Evolutionary conservation across 2,888 invertebrate species (phyloP), one percentile per base, ranked within the genome.

Genomic region (Ethmia dodecea): DNA sequence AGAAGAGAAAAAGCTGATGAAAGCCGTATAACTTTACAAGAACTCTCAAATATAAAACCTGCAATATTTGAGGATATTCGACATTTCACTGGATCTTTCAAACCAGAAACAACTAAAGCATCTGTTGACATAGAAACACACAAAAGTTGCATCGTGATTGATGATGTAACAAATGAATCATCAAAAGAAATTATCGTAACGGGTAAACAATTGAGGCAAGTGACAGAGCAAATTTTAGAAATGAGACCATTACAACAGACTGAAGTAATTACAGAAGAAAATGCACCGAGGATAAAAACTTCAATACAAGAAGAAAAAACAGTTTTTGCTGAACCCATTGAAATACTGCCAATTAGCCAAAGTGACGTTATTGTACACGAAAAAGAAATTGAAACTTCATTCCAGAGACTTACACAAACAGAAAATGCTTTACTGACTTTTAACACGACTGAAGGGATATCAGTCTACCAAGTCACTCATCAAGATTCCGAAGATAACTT

Each of bases 91-190:
- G 40, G 39, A 30, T 40, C 37, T 22, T 31, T 43, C 34, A 42
- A 49, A 40, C 46, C 59, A 18, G 67, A 70, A 32, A 35, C 33
- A 18, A 69, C 45, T 32, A 57, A 53, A 43, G 77, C 69, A 12
- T 47, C 42, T 13, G 13, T 64, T 20, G 67, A 69, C 32, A 24
- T 80, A 25, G 67, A 72, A 56, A 51, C 68, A 9, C 55, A 65
- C 38, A 65, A 67, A 45, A 69, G 64, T 26, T 77, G 60, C 41
- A 52, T 52, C 15, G 61, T 73, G 6, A 52, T 53, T 12, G 73
- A 81, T 60, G 65, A 69, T 36, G 27, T 69, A 11, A 35, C 57
- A 14, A 80, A 83, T 3, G 89, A 89, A 50, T 71, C 71, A 41
- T 75, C 88, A 49, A 70, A 71, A 28, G 44, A 68, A 36, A 76